These are phyloP conservation scores for Megalopta genalis DNA, from an alignment of 1,140 invertebrate genomes.

Conservation along the genomic window DNA sequence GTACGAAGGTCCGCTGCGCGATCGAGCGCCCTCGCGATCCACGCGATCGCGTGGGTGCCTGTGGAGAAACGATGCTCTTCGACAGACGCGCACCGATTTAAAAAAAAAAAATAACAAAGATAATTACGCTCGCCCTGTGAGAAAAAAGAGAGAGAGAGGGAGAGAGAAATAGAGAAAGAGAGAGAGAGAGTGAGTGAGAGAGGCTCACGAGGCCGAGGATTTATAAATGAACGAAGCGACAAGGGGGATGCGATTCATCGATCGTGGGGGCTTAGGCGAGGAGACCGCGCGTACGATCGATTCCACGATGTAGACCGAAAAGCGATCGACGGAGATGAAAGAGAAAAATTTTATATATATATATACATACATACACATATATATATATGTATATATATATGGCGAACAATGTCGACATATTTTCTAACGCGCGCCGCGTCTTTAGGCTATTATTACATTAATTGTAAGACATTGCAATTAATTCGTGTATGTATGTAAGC, in stretches of 20 bases:
- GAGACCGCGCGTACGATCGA: conserved; percentile 25
- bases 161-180: too few relatives aligned
- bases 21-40: conserved; percentile 20
- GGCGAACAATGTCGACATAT: conserved; percentile 56
- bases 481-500: conserved; percentile 76
- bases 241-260: conserved; percentile 20
- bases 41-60: not conserved
- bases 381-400: conserved; percentile 42
- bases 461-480: conserved; percentile 73
- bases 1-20: conserved; percentile 20
- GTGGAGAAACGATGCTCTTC: not conserved
- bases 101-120: too few relatives aligned
- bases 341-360: conserved; percentile 44
- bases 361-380: conserved; percentile 29
- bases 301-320: conserved; percentile 22
- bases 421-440: conserved; percentile 68
- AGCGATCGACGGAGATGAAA: conserved; percentile 24
- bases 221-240: not conserved
- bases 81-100: conserved; percentile 5
- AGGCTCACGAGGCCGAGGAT: conserved; percentile 5
- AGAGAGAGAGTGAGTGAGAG: too few relatives aligned
- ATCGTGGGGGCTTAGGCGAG: not conserved
- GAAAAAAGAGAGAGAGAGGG: too few relatives aligned
- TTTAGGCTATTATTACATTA: conserved; percentile 73
- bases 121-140: too few relatives aligned